Evolutionary conservation across 2,888 invertebrate species (phyloP), one percentile per base, ranked within the genome.

Genomic region (Thelaira solivaga): DNA sequence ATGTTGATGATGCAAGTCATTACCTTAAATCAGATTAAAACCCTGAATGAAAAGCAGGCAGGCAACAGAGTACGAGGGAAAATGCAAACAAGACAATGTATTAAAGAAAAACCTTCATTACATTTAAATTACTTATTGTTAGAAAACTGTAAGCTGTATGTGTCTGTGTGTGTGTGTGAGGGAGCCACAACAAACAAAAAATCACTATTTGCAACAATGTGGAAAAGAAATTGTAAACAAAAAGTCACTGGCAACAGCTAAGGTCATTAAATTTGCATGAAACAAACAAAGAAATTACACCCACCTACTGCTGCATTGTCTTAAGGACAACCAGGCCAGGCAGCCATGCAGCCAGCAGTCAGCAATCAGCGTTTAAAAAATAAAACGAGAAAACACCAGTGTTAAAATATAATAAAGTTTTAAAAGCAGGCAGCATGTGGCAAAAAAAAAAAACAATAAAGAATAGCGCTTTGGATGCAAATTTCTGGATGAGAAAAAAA

Each of bases 1-100:
- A 69, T 64, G 69, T 65, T 78, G 74, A 74, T 61, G 74, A 74
- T 78, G 69, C 78, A 78, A 78, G 69, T 65, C 78, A 74, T 78
- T 78, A 78, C 69, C 74, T 74, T 74, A 65, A 78, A 65, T 41
- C 57, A 69, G 76, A 55, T 67, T 72, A 77, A n/a, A 77, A 41
- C 34, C 31, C 31, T 13, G 55, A 47, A 62, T 22, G 39, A 65
- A 31, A 10, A 20, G 36, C 0, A 26, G 45, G 26, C 16, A 20
- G 3, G n/a, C n/a, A n/a, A n/a, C n/a, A n/a, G n/a, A n/a, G n/a
- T n/a, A 20, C 2, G 4, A 45, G n/a, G 8, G n/a, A 22, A 29
- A 20, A 8, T 8, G 39, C 39, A 45, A 61, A 20, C n/a, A 57
- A 20, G 13, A 53, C 22, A 41, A 39, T 31, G 24, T n/a, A 62